phyloP scores from a whole-genome alignment of 1,140 invertebrate genomes.

The Drosophila watanabei region DNA sequence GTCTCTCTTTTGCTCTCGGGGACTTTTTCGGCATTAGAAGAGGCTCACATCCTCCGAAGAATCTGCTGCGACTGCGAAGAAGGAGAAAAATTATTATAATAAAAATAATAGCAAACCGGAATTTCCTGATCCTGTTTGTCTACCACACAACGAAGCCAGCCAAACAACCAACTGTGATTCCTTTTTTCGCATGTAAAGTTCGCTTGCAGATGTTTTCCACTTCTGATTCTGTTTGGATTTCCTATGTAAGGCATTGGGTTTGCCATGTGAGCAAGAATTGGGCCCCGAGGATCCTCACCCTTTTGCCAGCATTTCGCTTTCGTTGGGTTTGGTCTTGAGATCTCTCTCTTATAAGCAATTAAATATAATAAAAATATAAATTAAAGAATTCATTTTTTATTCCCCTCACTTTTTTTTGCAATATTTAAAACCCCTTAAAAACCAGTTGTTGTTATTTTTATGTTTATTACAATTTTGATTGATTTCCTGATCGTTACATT shows the following conservation, averaged over 20 bases:
- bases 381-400: no score
- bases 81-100: conserved; percentile 73
- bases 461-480: background rate
- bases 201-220: conserved; percentile 56
- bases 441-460: background rate
- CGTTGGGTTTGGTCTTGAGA: background rate
- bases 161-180: conserved; percentile 72
- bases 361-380: background rate
- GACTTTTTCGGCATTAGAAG: conserved; percentile 62
- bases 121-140: conserved; percentile 80
- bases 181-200: conserved; percentile 64
- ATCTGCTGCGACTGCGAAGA: conserved; percentile 32
- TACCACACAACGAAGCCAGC: conserved; percentile 24
- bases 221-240: conserved; percentile 27
- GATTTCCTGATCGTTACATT: conserved; percentile 3
- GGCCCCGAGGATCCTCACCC: conserved; percentile 14
- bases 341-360: background rate
- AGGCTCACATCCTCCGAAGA: conserved; percentile 45
- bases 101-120: conserved; percentile 82
- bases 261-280: conserved; percentile 12
- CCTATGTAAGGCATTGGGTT: conserved; percentile 79
- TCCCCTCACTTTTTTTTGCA: no score
- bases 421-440: background rate
- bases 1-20: background rate
- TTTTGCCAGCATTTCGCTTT: conserved; percentile 34